A percentile compares a stretch with the other conserved stretches of the same genome.
Conservation (phyloP, 64 coral and sea anemone genomes). For the Acropora tenuis region DNA sequence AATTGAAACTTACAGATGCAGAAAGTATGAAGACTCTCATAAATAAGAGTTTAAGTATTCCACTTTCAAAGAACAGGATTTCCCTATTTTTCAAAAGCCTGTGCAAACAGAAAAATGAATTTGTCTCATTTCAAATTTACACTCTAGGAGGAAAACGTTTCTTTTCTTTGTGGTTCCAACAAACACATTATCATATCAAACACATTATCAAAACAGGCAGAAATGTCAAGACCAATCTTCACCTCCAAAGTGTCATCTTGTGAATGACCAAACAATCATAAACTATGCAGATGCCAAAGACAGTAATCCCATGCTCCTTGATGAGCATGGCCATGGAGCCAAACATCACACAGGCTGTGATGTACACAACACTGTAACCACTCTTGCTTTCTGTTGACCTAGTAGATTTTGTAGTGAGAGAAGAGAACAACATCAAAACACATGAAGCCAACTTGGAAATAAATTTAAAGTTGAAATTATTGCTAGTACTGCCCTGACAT, state of each 20-base stretch:
- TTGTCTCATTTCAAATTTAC: neutral
- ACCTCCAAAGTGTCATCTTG: conserved; percentile 54
- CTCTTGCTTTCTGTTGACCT: neutral
- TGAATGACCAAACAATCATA: conserved; percentile 78
- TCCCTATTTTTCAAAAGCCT: neutral
- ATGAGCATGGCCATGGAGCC: conserved; percentile 80
- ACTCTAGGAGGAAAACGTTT: neutral
- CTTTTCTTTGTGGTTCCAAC: no score
- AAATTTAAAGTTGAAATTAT: no score
- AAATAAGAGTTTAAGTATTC: neutral
- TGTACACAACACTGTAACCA: neutral
- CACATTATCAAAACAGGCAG: neutral
- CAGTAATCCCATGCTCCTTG: conserved; percentile 92
- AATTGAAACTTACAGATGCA: neutral
- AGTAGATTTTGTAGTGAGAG: neutral
- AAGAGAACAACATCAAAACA: neutral
- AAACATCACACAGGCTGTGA: conserved; percentile 41
- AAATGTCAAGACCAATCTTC: neutral
- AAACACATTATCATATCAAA: no score
- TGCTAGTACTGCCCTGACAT: no score
- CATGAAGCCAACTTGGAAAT: no score
- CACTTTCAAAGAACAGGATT: neutral
- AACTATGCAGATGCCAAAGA: conserved; percentile 88
- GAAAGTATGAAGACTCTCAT: neutral
- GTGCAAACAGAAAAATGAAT: neutral